A percentile compares a stretch with the other conserved stretches of the same genome.
phyloP scores from a whole-genome alignment of 2,888 invertebrate species.

The Sesia apiformis region DNA sequence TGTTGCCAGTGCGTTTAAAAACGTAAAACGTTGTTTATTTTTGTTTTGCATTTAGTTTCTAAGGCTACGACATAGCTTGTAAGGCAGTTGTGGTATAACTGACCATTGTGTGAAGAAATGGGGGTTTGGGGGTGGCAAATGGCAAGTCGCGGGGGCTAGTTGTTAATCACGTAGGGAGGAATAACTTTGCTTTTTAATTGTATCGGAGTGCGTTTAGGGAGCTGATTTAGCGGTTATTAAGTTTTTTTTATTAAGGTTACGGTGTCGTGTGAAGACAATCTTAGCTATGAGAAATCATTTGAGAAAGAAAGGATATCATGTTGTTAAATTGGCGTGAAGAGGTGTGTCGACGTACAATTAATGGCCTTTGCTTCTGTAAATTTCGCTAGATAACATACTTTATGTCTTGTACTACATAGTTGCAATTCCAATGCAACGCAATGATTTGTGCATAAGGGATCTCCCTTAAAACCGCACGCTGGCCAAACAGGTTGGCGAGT shows the following conservation, averaged over 20 bases:
- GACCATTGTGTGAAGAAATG: conserved; percentile 62
- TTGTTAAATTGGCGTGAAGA: too few relatives aligned
- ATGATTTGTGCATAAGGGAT: too few relatives aligned
- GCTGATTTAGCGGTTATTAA: conserved; percentile 36
- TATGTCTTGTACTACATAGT: too few relatives aligned
- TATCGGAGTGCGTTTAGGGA: conserved; percentile 53
- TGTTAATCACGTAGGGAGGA: conserved; percentile 60
- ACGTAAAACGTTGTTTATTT: conserved; percentile 51
- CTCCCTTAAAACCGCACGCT: too few relatives aligned
- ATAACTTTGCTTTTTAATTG: conserved; percentile 72
- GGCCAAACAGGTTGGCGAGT: too few relatives aligned
- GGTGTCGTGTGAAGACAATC: too few relatives aligned
- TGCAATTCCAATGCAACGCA: too few relatives aligned
- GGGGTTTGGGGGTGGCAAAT: conserved; percentile 26
- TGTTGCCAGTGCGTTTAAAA: conserved; percentile 6
- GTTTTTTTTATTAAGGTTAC: conserved; percentile 7
- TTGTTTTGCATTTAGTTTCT: conserved; percentile 67
- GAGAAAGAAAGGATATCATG: too few relatives aligned
- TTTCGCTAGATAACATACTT: too few relatives aligned
- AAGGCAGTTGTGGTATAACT: conserved; percentile 58
- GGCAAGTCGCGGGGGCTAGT: conserved; percentile 19
- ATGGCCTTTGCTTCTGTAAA: too few relatives aligned
- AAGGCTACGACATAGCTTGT: conserved; percentile 59
- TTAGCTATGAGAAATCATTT: too few relatives aligned
- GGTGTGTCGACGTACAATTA: too few relatives aligned